Evolutionary conservation across 2,797 vertebrate genomes (phyloP).

Genomic region (Anabas testudineus): DNA sequence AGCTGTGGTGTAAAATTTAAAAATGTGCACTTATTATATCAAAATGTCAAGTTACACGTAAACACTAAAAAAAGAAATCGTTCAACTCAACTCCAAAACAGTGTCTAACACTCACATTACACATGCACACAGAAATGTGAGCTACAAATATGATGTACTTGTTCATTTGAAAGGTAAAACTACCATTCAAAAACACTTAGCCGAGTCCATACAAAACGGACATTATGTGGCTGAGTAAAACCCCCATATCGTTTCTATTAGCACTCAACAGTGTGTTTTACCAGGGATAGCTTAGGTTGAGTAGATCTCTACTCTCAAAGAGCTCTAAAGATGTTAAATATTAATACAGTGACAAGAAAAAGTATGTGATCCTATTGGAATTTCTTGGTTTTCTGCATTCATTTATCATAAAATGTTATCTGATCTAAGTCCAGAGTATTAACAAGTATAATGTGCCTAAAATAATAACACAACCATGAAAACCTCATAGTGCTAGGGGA

Average conservation of each 20-base stretch:
- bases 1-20: no score
- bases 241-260: neutral
- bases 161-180: neutral
- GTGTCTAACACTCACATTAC: neutral
- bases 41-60: neutral
- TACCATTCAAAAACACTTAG: neutral
- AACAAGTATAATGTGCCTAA: no score
- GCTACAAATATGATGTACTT: neutral
- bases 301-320: neutral
- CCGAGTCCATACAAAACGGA: neutral
- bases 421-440: no score
- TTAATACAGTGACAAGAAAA: no score
- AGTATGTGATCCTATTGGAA: no score
- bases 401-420: no score
- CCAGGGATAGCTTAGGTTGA: neutral
- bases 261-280: neutral
- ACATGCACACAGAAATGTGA: neutral
- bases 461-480: no score
- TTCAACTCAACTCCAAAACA: neutral
- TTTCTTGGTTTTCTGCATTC: no score
- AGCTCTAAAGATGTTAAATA: conserved; percentile 3
- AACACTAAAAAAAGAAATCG: neutral
- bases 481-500: no score
- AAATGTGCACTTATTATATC: neutral
- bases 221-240: neutral